These are phyloP conservation scores for Ostrea denselamellosa DNA, from an alignment of 1,140 invertebrate species.

Conservation along the genomic window DNA sequence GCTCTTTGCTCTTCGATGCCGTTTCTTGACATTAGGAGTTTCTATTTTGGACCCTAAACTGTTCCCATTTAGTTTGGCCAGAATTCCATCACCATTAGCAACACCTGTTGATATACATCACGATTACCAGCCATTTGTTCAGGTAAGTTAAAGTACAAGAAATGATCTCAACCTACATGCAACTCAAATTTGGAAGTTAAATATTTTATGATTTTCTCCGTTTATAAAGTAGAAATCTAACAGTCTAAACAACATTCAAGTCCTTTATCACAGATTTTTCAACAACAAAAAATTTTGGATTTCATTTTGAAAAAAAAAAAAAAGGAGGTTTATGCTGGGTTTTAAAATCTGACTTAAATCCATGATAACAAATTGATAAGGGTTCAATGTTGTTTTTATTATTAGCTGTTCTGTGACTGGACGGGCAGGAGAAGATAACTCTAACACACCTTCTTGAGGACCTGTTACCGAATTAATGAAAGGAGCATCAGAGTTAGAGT, in stretches of 20 bases:
- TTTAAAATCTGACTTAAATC: too few relatives aligned
- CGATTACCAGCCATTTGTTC: neutral
- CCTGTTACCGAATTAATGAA: constrained; percentile 24
- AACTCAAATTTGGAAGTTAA: neutral
- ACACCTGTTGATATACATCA: constrained; percentile 51
- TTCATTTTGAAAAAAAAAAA: too few relatives aligned
- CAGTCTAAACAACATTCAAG: too few relatives aligned
- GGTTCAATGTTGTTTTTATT: too few relatives aligned
- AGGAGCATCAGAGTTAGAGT: constrained; percentile 52
- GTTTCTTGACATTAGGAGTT: constrained; percentile 86
- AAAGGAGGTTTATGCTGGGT: too few relatives aligned
- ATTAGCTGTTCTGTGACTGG: too few relatives aligned
- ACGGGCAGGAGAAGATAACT: neutral
- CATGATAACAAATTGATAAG: too few relatives aligned
- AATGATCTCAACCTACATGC: neutral
- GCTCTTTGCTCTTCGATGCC: constrained; percentile 78
- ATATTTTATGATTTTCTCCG: too few relatives aligned
- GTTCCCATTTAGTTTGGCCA: constrained; percentile 71
- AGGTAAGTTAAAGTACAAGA: neutral
- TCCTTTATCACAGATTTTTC: too few relatives aligned
- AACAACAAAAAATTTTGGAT: too few relatives aligned
- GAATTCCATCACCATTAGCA: constrained; percentile 66
- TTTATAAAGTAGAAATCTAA: too few relatives aligned
- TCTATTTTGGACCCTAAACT: constrained; percentile 80
- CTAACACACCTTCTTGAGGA: constrained; percentile 47